phyloP scores from a whole-genome alignment of 2,888 invertebrate species.

The Phortica okadai region DNA sequence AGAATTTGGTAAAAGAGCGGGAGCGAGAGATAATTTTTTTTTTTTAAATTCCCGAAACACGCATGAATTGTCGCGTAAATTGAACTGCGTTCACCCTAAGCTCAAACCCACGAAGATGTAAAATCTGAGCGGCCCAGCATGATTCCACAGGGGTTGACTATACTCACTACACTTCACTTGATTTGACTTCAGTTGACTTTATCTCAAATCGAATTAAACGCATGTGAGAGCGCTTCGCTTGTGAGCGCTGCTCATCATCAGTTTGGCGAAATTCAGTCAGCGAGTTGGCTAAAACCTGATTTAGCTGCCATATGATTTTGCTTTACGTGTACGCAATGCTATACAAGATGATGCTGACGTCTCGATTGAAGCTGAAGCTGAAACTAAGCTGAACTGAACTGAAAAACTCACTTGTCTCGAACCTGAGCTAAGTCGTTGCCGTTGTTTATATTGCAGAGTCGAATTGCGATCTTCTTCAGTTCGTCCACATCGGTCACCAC shows the following conservation, averaged over 20 bases:
- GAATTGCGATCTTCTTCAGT: conserved; percentile 76
- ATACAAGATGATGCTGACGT: background rate
- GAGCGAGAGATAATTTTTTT: conserved; percentile 27
- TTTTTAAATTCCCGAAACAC: conserved; percentile 59
- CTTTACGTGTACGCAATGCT: background rate
- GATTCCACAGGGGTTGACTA: conserved; percentile 42
- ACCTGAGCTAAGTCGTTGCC: conserved; percentile 47
- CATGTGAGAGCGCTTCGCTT: conserved; percentile 27
- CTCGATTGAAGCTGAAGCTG: background rate
- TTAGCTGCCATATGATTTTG: conserved; percentile 2
- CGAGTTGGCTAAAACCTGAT: conserved; percentile 21
- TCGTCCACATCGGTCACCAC: conserved; percentile 76
- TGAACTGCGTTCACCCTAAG: background rate
- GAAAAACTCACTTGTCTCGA: conserved; percentile 33
- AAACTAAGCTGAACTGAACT: background rate
- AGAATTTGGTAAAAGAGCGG: conserved; percentile 49
- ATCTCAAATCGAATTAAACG: background rate
- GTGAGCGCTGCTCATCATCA: background rate
- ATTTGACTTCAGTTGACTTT: no score
- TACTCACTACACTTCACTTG: background rate
- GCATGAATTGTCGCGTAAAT: conserved; percentile 45
- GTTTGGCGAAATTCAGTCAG: conserved; percentile 7
- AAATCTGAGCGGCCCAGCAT: background rate
- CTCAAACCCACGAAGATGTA: no score
- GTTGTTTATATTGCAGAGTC: conserved; percentile 76